Evolutionary conservation across 1,140 invertebrate species (phyloP).

Genomic region (Oncopodura yosiiana): DNA sequence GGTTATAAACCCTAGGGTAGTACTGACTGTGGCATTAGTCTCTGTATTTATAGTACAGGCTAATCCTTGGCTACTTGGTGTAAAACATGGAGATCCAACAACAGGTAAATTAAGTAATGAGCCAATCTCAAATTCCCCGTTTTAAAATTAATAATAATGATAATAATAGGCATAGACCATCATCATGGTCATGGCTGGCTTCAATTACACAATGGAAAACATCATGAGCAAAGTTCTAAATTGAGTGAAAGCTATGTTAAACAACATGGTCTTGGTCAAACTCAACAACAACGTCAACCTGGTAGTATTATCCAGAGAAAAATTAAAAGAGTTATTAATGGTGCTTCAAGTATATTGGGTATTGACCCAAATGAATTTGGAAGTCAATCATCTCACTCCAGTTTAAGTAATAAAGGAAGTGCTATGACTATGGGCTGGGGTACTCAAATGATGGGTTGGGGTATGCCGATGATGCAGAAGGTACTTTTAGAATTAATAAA

Average conservation of each 20-base stretch:
- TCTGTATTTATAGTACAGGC: no score
- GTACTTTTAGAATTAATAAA: not conserved
- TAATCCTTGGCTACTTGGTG: no score
- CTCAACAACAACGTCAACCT: not conserved
- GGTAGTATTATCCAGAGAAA: not conserved
- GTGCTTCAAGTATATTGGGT: not conserved
- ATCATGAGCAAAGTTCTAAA: constrained; percentile 9
- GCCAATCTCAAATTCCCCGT: not conserved
- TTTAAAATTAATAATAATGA: not conserved
- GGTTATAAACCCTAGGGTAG: no score
- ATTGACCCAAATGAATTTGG: not conserved
- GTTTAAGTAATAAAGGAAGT: not conserved
- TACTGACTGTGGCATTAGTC: no score
- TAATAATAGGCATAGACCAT: not conserved
- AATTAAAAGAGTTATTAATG: not conserved
- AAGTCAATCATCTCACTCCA: not conserved
- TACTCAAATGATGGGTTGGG: constrained; percentile 1
- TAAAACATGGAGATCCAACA: not conserved
- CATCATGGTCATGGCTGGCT: constrained; percentile 19
- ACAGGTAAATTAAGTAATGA: not conserved
- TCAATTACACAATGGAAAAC: constrained; percentile 1
- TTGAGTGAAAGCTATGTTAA: constrained; percentile 19
- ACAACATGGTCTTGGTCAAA: constrained; percentile 8
- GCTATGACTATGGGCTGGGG: no score
- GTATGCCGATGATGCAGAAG: not conserved